Evolutionary conservation across 2,113 vertebrate genomes (phyloP).

Genomic region (Marcusenius ussheri): DNA sequence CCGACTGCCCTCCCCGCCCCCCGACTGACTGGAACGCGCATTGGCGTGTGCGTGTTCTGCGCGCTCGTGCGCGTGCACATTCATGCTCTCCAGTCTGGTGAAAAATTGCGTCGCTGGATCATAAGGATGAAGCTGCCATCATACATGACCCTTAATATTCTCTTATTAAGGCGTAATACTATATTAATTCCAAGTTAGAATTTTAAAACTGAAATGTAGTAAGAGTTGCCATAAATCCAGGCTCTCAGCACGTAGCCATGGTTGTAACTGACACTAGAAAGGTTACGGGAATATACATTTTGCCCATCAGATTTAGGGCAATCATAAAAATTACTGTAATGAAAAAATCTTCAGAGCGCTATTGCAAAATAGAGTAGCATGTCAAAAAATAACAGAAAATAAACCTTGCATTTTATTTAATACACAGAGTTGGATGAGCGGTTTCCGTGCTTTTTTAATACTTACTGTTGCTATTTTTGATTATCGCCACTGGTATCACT

Average conservation of each 20-base stretch:
- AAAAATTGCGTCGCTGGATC: neutral
- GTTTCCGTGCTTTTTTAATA: neutral
- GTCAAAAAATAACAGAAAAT: neutral
- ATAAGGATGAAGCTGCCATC: neutral
- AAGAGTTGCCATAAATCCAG: neutral
- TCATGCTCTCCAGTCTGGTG: neutral
- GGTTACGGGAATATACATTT: neutral
- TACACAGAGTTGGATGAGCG: neutral
- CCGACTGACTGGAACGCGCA: neutral
- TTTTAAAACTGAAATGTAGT: neutral
- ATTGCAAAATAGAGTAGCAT: neutral
- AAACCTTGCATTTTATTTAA: neutral
- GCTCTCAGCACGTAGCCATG: neutral
- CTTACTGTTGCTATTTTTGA: conserved; percentile 10
- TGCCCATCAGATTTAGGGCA: neutral
- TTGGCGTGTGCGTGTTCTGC: neutral
- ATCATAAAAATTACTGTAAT: neutral
- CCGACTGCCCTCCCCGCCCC: neutral
- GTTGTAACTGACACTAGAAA: neutral
- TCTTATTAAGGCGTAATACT: neutral
- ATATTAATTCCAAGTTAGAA: neutral
- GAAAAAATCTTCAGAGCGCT: neutral
- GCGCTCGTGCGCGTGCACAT: neutral
- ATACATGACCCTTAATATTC: neutral
- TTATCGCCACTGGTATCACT: neutral